phyloP scores from a whole-genome alignment of 2,888 invertebrate species.

The Sminthurides aquaticus region DNA sequence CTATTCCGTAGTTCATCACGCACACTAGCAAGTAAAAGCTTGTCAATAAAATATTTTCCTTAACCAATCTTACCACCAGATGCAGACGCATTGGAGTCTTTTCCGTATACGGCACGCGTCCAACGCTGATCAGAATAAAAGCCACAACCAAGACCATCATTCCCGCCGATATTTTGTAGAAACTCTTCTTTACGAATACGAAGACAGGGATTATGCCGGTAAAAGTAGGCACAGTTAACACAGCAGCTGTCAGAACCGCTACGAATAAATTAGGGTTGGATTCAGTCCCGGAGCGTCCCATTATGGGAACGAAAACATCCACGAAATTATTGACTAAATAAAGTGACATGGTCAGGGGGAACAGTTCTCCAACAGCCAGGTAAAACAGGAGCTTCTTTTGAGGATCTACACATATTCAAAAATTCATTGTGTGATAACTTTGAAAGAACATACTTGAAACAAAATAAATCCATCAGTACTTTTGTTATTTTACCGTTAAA shows the following conservation, averaged over 20 bases:
- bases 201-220: constrained; percentile 36
- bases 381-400: constrained; percentile 26
- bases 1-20: no score
- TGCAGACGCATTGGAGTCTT: constrained; percentile 40
- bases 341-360: constrained; percentile 34
- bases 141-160: constrained; percentile 17
- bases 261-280: constrained; percentile 39
- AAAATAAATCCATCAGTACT: no score
- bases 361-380: constrained; percentile 33
- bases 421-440: no score
- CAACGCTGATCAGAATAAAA: constrained; percentile 5
- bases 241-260: constrained; percentile 29
- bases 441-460: no score
- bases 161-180: constrained; percentile 15
- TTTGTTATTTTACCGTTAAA: constrained; percentile 32
- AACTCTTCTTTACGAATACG: constrained; percentile 34
- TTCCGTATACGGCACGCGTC: constrained; percentile 33
- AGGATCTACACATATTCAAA: constrained; percentile 18
- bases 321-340: constrained; percentile 27
- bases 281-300: constrained; percentile 38
- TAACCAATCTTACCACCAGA: constrained; percentile 37
- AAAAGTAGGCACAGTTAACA: constrained; percentile 29
- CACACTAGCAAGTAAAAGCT: neutral
- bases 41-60: no score
- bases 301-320: constrained; percentile 40